Conservation (phyloP, 2,797 vertebrate genomes). For the Sebastes wilsoni region DNA sequence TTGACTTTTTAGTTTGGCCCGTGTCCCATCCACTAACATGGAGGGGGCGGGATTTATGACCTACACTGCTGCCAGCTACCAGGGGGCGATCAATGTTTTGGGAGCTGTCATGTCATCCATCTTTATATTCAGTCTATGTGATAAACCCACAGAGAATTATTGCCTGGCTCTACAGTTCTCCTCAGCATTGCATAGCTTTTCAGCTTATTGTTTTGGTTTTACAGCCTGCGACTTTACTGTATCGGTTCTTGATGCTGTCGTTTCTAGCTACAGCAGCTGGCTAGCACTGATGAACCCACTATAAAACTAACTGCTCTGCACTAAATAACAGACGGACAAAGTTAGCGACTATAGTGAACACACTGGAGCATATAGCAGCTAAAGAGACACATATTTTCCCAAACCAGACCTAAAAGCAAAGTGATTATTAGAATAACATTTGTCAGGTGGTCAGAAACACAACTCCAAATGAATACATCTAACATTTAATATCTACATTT, state of each 20-base stretch:
- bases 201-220: neutral
- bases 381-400: neutral
- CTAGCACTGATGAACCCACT: neutral
- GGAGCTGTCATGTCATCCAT: too few relatives aligned
- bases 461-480: neutral
- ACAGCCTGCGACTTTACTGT: neutral
- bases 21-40: too few relatives aligned
- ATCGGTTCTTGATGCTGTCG: neutral
- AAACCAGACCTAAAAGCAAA: neutral
- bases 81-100: too few relatives aligned
- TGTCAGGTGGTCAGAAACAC: neutral
- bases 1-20: too few relatives aligned
- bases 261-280: neutral
- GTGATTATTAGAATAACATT: neutral
- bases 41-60: too few relatives aligned
- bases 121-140: too few relatives aligned
- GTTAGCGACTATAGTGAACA: neutral
- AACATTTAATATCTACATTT: neutral
- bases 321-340: neutral
- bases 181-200: neutral
- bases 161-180: neutral
- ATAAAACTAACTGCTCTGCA: neutral
- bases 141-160: neutral
- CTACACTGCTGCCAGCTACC: too few relatives aligned
- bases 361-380: neutral